Percentiles rank a stretch among this genome's conserved stretches.
Conservation (phyloP, 2,113 vertebrate genomes). For the Malaclemys terrapin region DNA sequence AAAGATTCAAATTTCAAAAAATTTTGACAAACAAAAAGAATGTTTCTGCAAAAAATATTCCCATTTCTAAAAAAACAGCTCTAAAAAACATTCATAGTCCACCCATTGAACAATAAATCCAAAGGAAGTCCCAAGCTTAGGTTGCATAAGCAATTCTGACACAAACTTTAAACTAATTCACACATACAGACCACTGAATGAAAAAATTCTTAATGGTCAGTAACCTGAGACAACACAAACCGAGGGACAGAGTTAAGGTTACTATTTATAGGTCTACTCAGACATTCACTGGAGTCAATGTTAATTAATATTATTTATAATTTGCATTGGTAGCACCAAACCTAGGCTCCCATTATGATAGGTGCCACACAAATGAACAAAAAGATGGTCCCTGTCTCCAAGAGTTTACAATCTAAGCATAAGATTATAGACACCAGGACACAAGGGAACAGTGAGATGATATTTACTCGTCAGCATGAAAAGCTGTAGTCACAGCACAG, state of each 20-base stretch:
- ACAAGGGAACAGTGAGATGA: neutral
- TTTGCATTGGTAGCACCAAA: neutral
- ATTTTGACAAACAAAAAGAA: neutral
- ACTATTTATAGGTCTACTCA: neutral
- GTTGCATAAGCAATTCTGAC: neutral
- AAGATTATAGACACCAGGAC: neutral
- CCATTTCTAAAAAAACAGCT: neutral
- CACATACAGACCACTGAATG: neutral
- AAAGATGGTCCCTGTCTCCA: neutral
- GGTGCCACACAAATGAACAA: neutral
- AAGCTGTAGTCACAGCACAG: rapidly evolving
- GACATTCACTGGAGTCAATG: neutral
- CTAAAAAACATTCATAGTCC: neutral
- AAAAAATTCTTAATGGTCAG: neutral
- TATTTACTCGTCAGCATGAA: neutral
- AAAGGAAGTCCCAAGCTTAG: neutral
- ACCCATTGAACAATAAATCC: neutral
- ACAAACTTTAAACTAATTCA: neutral
- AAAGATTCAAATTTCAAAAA: neutral
- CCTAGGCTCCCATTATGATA: neutral
- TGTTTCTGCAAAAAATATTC: neutral
- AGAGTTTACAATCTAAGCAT: neutral
- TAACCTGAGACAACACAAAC: neutral
- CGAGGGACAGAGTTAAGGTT: too few relatives aligned
- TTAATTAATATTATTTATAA: neutral